Base-by-base conservation (phyloP, 2,797 vertebrate genomes). In the Sorex maritimensis region DNA sequence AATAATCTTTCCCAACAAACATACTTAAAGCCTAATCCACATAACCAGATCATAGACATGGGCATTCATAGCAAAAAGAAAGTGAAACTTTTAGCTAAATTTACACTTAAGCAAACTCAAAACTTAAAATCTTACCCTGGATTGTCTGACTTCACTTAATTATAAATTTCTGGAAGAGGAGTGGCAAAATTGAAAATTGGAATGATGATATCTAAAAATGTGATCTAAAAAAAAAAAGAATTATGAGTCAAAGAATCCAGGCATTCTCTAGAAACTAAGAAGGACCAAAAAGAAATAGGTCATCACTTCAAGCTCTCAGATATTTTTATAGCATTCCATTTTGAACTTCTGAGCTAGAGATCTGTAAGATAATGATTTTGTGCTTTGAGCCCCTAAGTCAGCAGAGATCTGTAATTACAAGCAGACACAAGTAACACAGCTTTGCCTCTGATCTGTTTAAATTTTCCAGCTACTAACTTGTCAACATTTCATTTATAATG, bases 201-300 rank as follows among this genome's bases (percentile, higher is more conserved):
- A 26, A 1, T 41, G 17, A 80, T 79, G 3, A 1, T 19, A 5
- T 41, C 0, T 88, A 38, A 73, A 17, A 79, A 58, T 0, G n/a
- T 11, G 6, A 79, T 5, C 0, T 2, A 44, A 44, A 44, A 44
- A 44, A 44, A 44, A 44, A 44, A 55, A n/a, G 4, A 14, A 3
- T 0, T 7, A 19, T 13, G 14, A 17, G 34, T 0, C 5, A 49
- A 26, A 23, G 2, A 44, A 38, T 21, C 21, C 3, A 2, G 5
- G n/a, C 5, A 15, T 9, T 4, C 38, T 71, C 28, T 28, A 13
- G 58, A 52, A 28, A 19, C 0, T 14, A 1, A 2, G 44, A 41
- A 63, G 11, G 1, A 15, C 4, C 82, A 71, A 15, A 15, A 26
- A 72, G 41, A 44, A 44, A 44, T 44, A 44, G 41, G 41, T 44